Evolutionary conservation across 2,113 vertebrate species (phyloP).

Genomic region (Grallaria varia): DNA sequence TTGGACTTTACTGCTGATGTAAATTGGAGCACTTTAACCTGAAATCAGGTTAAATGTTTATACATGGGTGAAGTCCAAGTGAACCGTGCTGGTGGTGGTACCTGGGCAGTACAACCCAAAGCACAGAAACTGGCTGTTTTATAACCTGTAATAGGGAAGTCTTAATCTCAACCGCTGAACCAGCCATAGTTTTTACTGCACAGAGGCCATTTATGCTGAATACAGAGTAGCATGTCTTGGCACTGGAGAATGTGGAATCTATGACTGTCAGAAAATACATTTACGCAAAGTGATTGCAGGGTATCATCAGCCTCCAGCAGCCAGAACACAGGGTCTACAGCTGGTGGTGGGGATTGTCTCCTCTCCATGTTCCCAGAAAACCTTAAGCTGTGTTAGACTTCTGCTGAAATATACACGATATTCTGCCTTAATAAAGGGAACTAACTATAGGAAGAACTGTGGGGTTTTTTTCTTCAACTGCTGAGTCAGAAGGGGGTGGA

Average conservation of each 20-base stretch:
- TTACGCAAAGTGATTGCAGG: neutral
- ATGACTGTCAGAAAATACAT: neutral
- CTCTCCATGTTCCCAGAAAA: neutral
- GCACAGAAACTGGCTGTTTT: neutral
- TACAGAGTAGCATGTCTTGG: neutral
- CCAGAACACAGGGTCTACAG: fast-evolving
- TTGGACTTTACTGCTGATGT: conserved; percentile 1
- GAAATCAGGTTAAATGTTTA: neutral
- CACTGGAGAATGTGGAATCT: neutral
- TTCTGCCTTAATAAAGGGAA: neutral
- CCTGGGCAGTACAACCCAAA: neutral
- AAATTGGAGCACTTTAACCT: neutral
- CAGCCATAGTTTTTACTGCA: neutral
- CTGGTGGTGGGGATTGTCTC: neutral
- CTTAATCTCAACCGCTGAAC: neutral
- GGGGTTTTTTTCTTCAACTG: neutral
- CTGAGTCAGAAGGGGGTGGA: conserved; percentile 23
- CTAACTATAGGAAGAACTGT: neutral
- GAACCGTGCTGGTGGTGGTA: neutral
- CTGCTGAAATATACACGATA: neutral
- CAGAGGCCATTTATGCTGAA: neutral
- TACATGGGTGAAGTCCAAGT: neutral
- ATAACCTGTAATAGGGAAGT: neutral
- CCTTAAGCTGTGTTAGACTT: neutral
- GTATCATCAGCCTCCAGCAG: neutral